phyloP scores from a whole-genome alignment of 2,797 vertebrate species.

The Pseudochromis fuscus region DNA sequence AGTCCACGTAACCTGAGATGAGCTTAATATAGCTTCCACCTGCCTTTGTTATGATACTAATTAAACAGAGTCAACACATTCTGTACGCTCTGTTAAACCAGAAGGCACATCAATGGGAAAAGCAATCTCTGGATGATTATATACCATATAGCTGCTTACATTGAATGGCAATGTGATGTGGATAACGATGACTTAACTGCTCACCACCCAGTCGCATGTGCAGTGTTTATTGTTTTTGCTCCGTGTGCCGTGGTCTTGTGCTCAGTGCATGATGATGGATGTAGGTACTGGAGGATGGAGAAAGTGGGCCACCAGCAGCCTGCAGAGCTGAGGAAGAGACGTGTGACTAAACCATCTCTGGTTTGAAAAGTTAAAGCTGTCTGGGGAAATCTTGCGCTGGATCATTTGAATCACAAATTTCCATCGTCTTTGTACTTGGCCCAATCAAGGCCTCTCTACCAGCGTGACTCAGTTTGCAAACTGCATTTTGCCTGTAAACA shows the following conservation, averaged over 20 bases:
- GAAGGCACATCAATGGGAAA: conserved; percentile 19
- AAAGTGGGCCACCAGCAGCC: conserved; percentile 60
- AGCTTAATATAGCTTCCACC: conserved; percentile 64
- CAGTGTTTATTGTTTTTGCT: background rate
- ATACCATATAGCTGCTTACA: conserved; percentile 12
- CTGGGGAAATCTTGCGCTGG: conserved; percentile 20
- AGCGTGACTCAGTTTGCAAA: background rate
- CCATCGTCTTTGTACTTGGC: conserved; percentile 7
- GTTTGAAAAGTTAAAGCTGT: conserved; percentile 43
- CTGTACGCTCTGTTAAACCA: conserved; percentile 25
- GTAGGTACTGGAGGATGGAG: conserved; percentile 28
- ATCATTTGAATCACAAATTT: conserved; percentile 23
- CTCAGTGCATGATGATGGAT: conserved; percentile 16
- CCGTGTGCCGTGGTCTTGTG: background rate
- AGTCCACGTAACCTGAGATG: conserved; percentile 58
- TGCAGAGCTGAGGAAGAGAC: conserved; percentile 45
- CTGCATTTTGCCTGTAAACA: background rate
- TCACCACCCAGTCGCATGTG: background rate
- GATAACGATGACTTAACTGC: conserved; percentile 6
- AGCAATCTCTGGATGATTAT: conserved; percentile 3
- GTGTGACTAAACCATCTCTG: conserved; percentile 30
- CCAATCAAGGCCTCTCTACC: background rate
- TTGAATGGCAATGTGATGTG: background rate
- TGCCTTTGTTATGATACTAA: conserved; percentile 41
- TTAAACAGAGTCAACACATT: conserved; percentile 42